Percentiles rank a stretch among this genome's conserved stretches.
These are phyloP conservation scores for Callitettix versicolor DNA, from an alignment of 1,140 invertebrate genomes.

Conservation along the genomic window DNA sequence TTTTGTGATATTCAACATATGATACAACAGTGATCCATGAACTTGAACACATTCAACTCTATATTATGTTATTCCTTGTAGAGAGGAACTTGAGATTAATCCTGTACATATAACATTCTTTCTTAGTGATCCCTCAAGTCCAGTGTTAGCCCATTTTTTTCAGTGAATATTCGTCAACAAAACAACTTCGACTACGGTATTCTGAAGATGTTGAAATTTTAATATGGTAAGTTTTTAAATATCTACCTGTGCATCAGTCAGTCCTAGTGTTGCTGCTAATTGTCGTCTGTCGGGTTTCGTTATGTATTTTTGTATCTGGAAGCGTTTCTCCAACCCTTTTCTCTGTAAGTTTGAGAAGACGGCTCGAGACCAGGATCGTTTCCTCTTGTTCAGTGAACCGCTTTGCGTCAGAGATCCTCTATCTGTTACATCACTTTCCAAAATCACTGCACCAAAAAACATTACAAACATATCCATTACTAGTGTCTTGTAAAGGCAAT, in stretches of 20 bases:
- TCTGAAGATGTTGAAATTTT: neutral
- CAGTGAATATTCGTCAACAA: too few relatives aligned
- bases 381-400: constrained; percentile 48
- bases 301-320: constrained; percentile 97
- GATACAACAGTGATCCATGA: too few relatives aligned
- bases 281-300: constrained; percentile 95
- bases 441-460: constrained; percentile 8
- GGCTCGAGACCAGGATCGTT: constrained; percentile 85
- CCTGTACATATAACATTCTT: too few relatives aligned
- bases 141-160: too few relatives aligned
- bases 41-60: too few relatives aligned
- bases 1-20: too few relatives aligned
- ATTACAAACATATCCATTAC: neutral
- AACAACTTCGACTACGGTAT: neutral
- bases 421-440: constrained; percentile 7
- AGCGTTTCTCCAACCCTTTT: constrained; percentile 86
- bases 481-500: neutral
- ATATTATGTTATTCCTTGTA: too few relatives aligned
- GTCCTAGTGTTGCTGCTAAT: constrained; percentile 84
- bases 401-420: constrained; percentile 7
- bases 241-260: constrained; percentile 87
- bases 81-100: too few relatives aligned
- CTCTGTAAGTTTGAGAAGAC: constrained; percentile 89
- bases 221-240: neutral
- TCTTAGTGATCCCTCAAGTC: too few relatives aligned